Base-by-base conservation (phyloP, 2,888 invertebrate species). In the Gasteruption jaculator region DNA sequence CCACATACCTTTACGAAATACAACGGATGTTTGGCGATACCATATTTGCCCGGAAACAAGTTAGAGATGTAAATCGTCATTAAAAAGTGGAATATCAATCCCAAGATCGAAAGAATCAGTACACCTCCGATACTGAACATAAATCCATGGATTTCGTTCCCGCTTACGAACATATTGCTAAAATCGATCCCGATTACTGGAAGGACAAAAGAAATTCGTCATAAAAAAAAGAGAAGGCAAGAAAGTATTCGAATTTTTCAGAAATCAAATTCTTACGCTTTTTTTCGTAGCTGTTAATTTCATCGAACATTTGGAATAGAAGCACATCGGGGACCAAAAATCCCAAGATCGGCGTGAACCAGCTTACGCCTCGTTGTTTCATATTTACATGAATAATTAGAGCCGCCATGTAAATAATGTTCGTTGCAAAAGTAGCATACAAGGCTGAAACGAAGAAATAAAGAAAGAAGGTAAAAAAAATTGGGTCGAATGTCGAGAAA, bases 11-110 rank as follows among this genome's bases (percentile, higher is more conserved):
- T 57, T 12, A 70, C 50, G 43, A 64, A 70, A 61, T 91, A 94
- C 61, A 91, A 82, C 82, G 89, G 92, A 18, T 82, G 83, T 46
- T 81, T 80, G 0, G 87, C 83, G 0, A 93, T 82, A 3, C 93
- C 93, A 65, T 78, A 90, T 10, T 86, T 85, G 7, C 93, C 93
- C 0, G 94, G 94, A 47, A 83, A 76, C 7, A 95, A 80, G 51
- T 86, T 86, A 68, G 94, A 93, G 19, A 93, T 72, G 63, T 94
- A 95, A 52, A 92, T 73, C 0, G 93, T 84, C 24, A 92, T 67
- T 3, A 84, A 42, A 65, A 88, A 76, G 60, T 91, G 90, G 1
- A 91, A 35, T 1, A 84, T 38, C 6, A 78, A 72, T 61, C 88
- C 85, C 1, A 86, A 47, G n/a, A 83, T 60, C 56, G 93, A 68